phyloP scores from a whole-genome alignment of 1,140 invertebrate species.

The Drosophila tropicalis region DNA sequence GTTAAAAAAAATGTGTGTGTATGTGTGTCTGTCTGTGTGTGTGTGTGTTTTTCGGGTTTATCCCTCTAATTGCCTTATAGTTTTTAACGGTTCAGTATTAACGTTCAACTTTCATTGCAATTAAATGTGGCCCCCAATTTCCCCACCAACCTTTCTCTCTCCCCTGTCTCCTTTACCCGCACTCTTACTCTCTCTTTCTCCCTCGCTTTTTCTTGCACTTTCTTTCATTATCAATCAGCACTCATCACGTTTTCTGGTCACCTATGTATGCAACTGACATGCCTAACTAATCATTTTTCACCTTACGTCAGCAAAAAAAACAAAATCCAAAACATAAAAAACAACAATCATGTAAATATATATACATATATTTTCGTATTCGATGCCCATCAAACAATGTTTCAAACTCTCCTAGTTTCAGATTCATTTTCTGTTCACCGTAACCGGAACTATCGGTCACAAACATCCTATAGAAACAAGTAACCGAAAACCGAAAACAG shows the following conservation, averaged over 20 bases:
- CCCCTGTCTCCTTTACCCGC: constrained; percentile 1
- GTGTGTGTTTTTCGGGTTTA: background rate
- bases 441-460: constrained; percentile 36
- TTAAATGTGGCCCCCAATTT: constrained; percentile 28
- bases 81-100: constrained; percentile 12
- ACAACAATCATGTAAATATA: too few relatives aligned
- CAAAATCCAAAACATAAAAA: constrained; percentile 5
- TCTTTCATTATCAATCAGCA: constrained; percentile 14
- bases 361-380: constrained; percentile 16
- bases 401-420: background rate
- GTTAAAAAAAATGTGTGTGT: background rate
- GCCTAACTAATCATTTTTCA: constrained; percentile 48
- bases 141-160: constrained; percentile 28
- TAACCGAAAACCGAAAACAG: background rate
- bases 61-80: constrained; percentile 2
- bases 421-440: constrained; percentile 12
- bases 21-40: too few relatives aligned
- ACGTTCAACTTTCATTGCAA: constrained; percentile 32
- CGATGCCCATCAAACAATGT: background rate
- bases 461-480: constrained; percentile 14
- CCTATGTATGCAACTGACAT: constrained; percentile 40
- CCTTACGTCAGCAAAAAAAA: constrained; percentile 19
- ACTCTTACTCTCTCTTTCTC: constrained; percentile 5
- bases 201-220: constrained; percentile 5
- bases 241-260: constrained; percentile 32